Evolutionary conservation across 2,113 vertebrate genomes (phyloP).

Genomic region (Cryptoleucopteryx plumbea): DNA sequence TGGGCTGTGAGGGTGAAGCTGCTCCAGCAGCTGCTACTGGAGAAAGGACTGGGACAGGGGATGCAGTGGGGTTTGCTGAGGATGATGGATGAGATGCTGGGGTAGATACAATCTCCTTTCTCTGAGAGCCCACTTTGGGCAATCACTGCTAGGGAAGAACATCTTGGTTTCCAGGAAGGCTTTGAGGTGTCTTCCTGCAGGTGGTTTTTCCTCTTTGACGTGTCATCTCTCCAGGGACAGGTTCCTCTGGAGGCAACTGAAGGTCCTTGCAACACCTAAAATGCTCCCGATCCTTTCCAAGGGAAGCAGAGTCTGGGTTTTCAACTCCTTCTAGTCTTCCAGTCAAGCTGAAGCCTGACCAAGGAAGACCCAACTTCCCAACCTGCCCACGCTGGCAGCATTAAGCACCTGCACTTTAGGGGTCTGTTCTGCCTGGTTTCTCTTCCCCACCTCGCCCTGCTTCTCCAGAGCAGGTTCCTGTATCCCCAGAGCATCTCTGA

Average conservation of each 20-base stretch:
- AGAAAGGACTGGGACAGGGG: not conserved
- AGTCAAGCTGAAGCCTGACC: conserved; percentile 39
- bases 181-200: not conserved
- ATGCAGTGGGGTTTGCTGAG: not conserved
- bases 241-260: not conserved
- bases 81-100: not conserved
- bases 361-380: conserved; percentile 37
- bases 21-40: not conserved
- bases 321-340: conserved; percentile 55
- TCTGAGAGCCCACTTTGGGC: not conserved
- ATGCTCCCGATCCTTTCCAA: not conserved
- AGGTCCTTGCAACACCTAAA: not conserved
- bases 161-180: not conserved
- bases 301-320: conserved; percentile 13
- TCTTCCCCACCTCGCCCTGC: not conserved
- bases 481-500: not conserved
- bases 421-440: conserved; percentile 4
- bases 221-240: not conserved
- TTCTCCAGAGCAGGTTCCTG: not conserved
- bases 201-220: not conserved
- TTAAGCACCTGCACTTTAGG: conserved; percentile 68
- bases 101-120: not conserved
- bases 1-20: not conserved
- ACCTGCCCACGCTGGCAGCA: not conserved
- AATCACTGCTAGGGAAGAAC: not conserved